Evolutionary conservation across 2,888 invertebrate species (phyloP).

Genomic region (Pinctada fucata): DNA sequence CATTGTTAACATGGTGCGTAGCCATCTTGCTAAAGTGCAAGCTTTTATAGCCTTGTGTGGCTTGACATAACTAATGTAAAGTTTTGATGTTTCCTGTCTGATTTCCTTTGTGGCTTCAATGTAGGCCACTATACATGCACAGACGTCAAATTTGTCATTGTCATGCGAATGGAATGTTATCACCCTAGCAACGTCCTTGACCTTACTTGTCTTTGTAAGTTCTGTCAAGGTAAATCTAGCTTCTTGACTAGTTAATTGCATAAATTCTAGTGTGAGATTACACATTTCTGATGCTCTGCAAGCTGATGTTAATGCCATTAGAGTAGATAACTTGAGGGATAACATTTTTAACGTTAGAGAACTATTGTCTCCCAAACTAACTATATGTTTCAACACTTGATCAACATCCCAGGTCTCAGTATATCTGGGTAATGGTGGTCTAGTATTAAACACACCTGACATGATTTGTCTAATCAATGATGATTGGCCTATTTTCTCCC

Average conservation of each 20-base stretch:
- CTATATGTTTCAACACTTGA: not conserved
- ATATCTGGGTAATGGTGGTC: constrained; percentile 9
- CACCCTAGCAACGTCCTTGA: not conserved
- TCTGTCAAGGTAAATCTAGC: not conserved
- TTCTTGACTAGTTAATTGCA: not conserved
- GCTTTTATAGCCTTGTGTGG: not conserved
- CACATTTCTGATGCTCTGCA: constrained; percentile 2
- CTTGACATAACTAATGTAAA: not conserved
- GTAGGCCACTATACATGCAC: not conserved
- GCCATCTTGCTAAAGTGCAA: not conserved
- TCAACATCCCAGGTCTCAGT: not conserved
- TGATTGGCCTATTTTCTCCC: not conserved
- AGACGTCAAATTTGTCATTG: not conserved
- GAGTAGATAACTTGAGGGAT: not conserved
- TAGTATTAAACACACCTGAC: not conserved
- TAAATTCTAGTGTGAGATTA: not conserved
- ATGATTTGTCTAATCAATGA: constrained; percentile 3
- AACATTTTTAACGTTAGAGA: not conserved
- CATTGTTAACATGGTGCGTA: not conserved
- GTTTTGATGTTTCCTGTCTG: not conserved
- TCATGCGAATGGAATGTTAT: not conserved
- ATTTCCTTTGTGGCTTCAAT: not conserved
- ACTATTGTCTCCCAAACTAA: not conserved
- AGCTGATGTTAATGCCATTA: constrained; percentile 3
- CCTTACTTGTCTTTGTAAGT: not conserved